A percentile compares a stretch with the other conserved stretches of the same genome.
Evolutionary conservation across 2,113 vertebrate genomes (phyloP).

Genomic region (Thamnaconus septentrionalis): DNA sequence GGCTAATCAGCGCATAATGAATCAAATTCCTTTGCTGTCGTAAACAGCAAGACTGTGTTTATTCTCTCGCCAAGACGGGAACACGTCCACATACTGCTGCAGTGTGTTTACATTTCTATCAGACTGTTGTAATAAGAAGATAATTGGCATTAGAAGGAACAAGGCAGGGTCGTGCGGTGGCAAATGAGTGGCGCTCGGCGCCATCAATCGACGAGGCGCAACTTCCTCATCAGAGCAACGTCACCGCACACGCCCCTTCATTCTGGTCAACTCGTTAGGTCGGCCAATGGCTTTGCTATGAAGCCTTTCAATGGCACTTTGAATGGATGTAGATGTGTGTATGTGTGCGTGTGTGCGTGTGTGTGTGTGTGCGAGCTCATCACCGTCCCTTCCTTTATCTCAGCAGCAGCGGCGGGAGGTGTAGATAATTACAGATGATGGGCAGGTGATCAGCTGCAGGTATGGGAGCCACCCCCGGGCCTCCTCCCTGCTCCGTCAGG

Average conservation of each 20-base stretch:
- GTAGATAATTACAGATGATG: conserved; percentile 79
- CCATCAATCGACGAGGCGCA: conserved; percentile 28
- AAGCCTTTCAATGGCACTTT: conserved; percentile 1
- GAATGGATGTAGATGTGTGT: conserved; percentile 6
- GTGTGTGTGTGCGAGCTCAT: conserved; percentile 13
- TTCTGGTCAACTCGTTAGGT: background rate
- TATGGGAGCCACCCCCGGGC: conserved; percentile 74
- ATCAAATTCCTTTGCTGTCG: too few species aligned
- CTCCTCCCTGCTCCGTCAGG: conserved; percentile 75
- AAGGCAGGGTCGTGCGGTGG: conserved; percentile 34
- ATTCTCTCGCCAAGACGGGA: too few species aligned
- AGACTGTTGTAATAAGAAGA: conserved; percentile 29
- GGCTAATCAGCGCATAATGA: too few species aligned
- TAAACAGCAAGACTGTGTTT: too few species aligned
- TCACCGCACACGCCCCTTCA: conserved; percentile 18
- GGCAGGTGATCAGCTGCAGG: conserved; percentile 78
- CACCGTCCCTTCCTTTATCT: conserved; percentile 46
- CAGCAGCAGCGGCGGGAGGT: conserved; percentile 29
- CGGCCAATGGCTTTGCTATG: background rate
- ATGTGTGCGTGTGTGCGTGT: conserved; percentile 11
- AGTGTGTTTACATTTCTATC: conserved; percentile 16
- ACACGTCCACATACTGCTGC: too few species aligned
- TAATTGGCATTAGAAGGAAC: conserved; percentile 35
- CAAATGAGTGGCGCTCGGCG: conserved; percentile 30
- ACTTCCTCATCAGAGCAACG: conserved; percentile 30